Evolutionary conservation across 2,888 invertebrate genomes (phyloP).

Genomic region (Cryptocheilus praepositus): DNA sequence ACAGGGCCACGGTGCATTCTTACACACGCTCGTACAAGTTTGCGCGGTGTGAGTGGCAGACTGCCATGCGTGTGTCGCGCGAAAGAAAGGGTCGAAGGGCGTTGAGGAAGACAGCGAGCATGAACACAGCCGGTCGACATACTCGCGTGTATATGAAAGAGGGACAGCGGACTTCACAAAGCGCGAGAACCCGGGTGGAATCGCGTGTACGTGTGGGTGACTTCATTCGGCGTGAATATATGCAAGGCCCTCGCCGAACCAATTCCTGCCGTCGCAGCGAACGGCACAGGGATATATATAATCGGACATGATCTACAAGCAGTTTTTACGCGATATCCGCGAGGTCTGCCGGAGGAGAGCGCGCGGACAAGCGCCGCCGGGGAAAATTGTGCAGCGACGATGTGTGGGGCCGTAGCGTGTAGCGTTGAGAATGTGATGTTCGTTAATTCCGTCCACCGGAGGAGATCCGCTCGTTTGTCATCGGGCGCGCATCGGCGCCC

Average conservation of each 20-base stretch:
- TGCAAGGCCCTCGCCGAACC: constrained; percentile 8
- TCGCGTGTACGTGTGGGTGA: constrained; percentile 9
- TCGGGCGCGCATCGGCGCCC: too few relatives aligned
- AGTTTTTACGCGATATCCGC: too few relatives aligned
- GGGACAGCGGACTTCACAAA: constrained; percentile 75
- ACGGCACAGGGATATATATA: constrained; percentile 9
- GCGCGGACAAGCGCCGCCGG: too few relatives aligned
- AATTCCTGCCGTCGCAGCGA: constrained; percentile 4
- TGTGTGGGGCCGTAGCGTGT: too few relatives aligned
- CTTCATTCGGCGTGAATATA: constrained; percentile 16
- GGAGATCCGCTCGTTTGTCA: neutral
- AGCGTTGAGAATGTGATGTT: too few relatives aligned
- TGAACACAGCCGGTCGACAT: too few relatives aligned
- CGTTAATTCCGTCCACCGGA: too few relatives aligned
- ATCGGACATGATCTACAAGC: too few relatives aligned
- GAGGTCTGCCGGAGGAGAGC: too few relatives aligned
- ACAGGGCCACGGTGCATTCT: constrained; percentile 29
- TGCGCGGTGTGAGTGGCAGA: neutral
- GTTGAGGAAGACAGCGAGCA: neutral
- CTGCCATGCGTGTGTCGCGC: too few relatives aligned
- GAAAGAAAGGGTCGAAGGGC: neutral
- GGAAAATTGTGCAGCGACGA: too few relatives aligned
- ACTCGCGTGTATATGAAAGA: constrained; percentile 78
- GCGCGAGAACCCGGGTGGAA: constrained; percentile 6
- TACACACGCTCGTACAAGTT: constrained; percentile 17